A percentile compares a stretch with the other conserved stretches of the same genome.
phyloP scores from a whole-genome alignment of 2,888 invertebrate species.

The Gibbula magus region DNA sequence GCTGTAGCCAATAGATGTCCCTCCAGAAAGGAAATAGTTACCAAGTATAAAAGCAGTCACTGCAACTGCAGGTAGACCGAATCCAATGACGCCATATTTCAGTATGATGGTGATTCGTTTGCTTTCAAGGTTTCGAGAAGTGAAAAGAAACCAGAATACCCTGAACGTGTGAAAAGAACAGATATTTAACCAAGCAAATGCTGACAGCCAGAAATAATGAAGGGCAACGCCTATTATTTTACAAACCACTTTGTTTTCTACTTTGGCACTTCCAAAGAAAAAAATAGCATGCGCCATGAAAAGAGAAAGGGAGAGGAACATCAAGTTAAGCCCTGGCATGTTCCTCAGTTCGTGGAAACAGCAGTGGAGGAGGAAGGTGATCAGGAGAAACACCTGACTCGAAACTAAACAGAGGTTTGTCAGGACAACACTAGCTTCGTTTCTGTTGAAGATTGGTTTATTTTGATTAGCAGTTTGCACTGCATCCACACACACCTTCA shows the following conservation, averaged over 20 bases:
- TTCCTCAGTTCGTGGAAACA: not conserved
- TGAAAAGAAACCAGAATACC: slow-evolving; percentile 32
- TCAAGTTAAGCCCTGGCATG: not conserved
- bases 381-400: not conserved
- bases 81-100: not conserved
- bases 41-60: not conserved
- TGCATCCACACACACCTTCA: not conserved
- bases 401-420: not conserved
- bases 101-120: not conserved
- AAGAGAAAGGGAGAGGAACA: not conserved
- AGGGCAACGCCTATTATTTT: slow-evolving; percentile 32
- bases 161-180: slow-evolving; percentile 46
- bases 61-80: not conserved
- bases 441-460: not conserved
- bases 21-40: not conserved
- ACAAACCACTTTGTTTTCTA: slow-evolving; percentile 19
- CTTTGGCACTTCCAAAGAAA: not conserved
- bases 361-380: not conserved
- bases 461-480: not conserved
- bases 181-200: slow-evolving; percentile 42
- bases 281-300: not conserved
- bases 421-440: not conserved
- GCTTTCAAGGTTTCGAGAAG: not conserved
- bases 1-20: not conserved
- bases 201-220: slow-evolving; percentile 44